A percentile compares a stretch with the other conserved stretches of the same genome.
Conservation (phyloP, 92 coral and sea anemone genomes). For the Actinernus sp. region DNA sequence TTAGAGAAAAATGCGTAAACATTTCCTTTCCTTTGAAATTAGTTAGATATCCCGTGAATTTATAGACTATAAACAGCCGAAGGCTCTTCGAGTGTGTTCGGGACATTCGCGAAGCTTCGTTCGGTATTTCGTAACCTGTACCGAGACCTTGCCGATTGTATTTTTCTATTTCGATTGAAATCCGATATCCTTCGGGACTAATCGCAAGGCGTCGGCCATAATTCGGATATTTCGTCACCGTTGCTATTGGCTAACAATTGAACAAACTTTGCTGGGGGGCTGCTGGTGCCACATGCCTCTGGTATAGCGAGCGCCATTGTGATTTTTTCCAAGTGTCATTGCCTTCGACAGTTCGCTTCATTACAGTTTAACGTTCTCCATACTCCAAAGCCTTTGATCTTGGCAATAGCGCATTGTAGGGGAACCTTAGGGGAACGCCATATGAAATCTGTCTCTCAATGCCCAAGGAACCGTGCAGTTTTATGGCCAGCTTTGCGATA, state of each 20-base stretch:
- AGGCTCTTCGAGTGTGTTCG: no score
- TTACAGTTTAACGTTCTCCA: slow-evolving; percentile 69
- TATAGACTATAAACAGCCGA: no score
- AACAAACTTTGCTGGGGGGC: slow-evolving; percentile 99
- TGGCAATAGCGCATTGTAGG: slow-evolving; percentile 25
- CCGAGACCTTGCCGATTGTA: no score
- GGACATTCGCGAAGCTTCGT: no score
- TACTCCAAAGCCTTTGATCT: slow-evolving; percentile 49
- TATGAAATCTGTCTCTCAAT: slow-evolving; percentile 59
- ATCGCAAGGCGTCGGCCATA: slow-evolving; percentile 67
- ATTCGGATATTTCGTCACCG: slow-evolving; percentile 90
- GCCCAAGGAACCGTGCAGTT: slow-evolving; percentile 69
- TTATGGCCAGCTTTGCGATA: slow-evolving; percentile 75
- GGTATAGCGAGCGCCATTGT: slow-evolving; percentile 99
- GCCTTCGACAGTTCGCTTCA: slow-evolving; percentile 66
- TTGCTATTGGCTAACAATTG: slow-evolving; percentile 97
- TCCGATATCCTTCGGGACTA: no score
- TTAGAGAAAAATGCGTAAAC: no score
- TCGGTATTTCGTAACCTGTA: no score
- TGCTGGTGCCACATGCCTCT: slow-evolving; percentile 98
- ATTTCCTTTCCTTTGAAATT: no score
- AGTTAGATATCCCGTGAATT: no score
- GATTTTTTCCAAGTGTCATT: slow-evolving; percentile 88
- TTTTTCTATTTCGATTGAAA: no score
- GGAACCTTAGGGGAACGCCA: slow-evolving; percentile 30